Percentiles rank a stretch among this genome's conserved stretches.
Evolutionary conservation across 2,113 vertebrate species (phyloP).

Genomic region (Cottus gobio): DNA sequence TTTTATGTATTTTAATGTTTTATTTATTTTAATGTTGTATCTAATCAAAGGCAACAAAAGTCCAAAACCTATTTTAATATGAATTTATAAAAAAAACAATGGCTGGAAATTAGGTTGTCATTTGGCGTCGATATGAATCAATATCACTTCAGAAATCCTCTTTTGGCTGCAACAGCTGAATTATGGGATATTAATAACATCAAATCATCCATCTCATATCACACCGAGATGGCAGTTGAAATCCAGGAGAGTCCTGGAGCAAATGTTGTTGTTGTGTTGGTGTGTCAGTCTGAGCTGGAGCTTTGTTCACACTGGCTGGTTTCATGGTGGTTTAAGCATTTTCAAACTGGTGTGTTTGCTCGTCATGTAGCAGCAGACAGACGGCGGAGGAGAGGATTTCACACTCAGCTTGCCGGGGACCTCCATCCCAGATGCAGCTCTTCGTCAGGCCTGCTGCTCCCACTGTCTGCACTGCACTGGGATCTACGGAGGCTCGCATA

Average conservation of each 20-base stretch:
- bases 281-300: not conserved
- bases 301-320: not conserved
- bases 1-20: too few species aligned
- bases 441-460: conserved; percentile 8
- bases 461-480: not conserved
- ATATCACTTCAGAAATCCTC: conserved; percentile 55
- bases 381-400: conserved; percentile 8
- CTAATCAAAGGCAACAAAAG: too few species aligned
- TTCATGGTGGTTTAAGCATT: conserved; percentile 18
- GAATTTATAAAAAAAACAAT: not conserved
- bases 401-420: conserved; percentile 3
- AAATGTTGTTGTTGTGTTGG: not conserved
- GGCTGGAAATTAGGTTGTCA: conserved; percentile 27
- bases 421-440: not conserved
- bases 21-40: too few species aligned
- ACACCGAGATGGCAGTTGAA: not conserved
- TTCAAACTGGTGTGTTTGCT: conserved; percentile 7
- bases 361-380: not conserved
- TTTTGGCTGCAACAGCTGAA: conserved; percentile 43
- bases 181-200: conserved; percentile 50
- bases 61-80: too few species aligned
- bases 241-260: not conserved
- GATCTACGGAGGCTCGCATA: not conserved
- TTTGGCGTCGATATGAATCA: conserved; percentile 52
- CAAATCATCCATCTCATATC: conserved; percentile 24